A percentile compares a stretch with the other conserved stretches of the same genome.
Conservation (phyloP, 2,888 invertebrate genomes). For the Barypeithes pellucidus region DNA sequence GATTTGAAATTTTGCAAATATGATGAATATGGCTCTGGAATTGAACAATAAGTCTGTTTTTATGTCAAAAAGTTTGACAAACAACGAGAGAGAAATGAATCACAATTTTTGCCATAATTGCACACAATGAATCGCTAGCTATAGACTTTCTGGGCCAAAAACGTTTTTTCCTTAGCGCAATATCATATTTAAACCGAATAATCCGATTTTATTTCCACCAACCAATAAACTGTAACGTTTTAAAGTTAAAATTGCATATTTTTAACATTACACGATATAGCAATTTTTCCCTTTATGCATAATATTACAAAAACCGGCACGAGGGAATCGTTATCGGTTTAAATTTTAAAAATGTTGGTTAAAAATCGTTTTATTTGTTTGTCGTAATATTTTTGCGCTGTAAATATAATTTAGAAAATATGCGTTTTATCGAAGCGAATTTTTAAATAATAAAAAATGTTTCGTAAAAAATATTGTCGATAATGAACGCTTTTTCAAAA, state of each 20-base stretch:
- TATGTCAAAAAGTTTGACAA: too few relatives aligned
- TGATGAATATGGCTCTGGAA: neutral
- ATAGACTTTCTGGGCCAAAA: too few relatives aligned
- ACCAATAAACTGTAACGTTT: neutral
- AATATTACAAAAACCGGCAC: slow-evolving; percentile 2
- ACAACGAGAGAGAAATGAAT: too few relatives aligned
- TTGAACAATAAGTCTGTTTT: too few relatives aligned
- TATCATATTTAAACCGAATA: neutral
- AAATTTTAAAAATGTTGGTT: neutral
- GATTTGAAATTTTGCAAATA: neutral
- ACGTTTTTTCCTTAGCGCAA: too few relatives aligned
- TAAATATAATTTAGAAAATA: neutral
- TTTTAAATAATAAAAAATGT: neutral
- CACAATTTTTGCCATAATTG: too few relatives aligned
- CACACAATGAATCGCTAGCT: too few relatives aligned
- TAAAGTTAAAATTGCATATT: neutral
- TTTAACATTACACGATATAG: neutral
- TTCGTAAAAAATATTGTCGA: too few relatives aligned
- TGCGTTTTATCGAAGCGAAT: too few relatives aligned
- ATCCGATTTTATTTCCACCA: neutral
- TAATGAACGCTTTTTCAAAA: too few relatives aligned
- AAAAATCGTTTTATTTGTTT: neutral
- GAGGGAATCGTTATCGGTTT: neutral
- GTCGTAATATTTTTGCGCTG: neutral
- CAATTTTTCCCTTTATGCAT: neutral